Evolutionary conservation across 2,797 vertebrate genomes (phyloP), one percentile per base, ranked within the genome.

Genomic region (Glossophaga mutica): DNA sequence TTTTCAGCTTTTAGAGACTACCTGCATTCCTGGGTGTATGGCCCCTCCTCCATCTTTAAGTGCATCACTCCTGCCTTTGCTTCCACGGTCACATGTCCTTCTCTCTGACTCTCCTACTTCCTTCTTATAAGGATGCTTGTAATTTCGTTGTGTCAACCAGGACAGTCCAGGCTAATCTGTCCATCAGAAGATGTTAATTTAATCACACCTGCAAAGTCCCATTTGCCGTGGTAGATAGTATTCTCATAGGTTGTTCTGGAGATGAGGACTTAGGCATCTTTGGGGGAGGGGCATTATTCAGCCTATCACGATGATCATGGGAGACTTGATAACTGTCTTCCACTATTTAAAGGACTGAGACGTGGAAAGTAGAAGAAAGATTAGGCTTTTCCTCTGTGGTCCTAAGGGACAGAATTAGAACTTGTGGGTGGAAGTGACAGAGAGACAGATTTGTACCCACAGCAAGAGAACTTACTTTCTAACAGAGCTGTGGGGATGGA

Each of bases 341-440:
- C 86, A 46, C 68, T 86, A 44, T 67, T 71, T 86, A 93, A 94
- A 94, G 52, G 78, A 37, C 93, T 83, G 87, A 74, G 62, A 32
- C 95, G 39, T 90, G 81, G 95, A 91, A 96, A 42, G 74, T 82
- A 42, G 92, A 89, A 93, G 91, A 93, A 93, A 67, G 90, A 90
- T 85, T 85, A 90, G 48, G 67, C 57, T 94, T 94, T 92, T 97
- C 92, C 85, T 88, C 48, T 96, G 92, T 74, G 88, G 92, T 95
- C 96, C 70, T 16, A 84, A 78, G 78, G 92, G 82, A 96, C 89
- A 96, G 96, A 97, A 97, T 97, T 97, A 97, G 97, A 97, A 96
- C 70, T 46, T 9, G 97, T 97, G 94, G 96, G 97, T 95, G 96
- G 97, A 95, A 96, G 91, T 94, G 95, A 94, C 91, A 95, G 91